Percentiles rank a stretch among this genome's conserved stretches.
These are phyloP conservation scores for Aphodius sticticus DNA, from an alignment of 2,888 invertebrate species.

Conservation along the genomic window DNA sequence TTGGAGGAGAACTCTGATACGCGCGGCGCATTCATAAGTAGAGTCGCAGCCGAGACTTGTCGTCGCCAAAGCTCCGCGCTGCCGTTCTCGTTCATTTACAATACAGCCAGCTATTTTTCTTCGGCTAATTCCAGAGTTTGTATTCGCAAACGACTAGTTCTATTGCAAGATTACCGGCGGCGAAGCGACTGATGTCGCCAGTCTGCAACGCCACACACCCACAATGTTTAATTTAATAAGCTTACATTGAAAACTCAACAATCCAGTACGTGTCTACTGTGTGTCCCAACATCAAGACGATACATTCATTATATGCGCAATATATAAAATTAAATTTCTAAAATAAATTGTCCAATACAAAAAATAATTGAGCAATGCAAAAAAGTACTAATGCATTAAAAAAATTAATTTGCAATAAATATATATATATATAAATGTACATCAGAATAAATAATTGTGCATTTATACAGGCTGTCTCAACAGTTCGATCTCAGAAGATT, in stretches of 20 bases:
- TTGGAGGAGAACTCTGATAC: constrained; percentile 51
- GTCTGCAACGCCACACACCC: constrained; percentile 12
- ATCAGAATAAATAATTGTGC: no score
- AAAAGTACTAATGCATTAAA: no score
- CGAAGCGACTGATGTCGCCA: constrained; percentile 51
- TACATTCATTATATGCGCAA: no score
- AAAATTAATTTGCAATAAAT: no score
- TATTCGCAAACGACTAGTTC: constrained; percentile 53
- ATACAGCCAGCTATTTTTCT: constrained; percentile 55
- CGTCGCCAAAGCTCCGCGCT: constrained; percentile 9
- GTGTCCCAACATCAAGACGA: no score
- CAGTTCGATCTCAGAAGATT: no score
- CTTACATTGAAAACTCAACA: neutral
- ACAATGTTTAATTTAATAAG: constrained; percentile 11
- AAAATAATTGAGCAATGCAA: no score
- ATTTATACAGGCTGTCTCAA: no score
- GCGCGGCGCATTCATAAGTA: constrained; percentile 53
- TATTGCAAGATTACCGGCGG: constrained; percentile 51
- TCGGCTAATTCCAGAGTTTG: constrained; percentile 56
- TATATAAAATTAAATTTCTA: no score
- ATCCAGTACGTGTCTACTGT: neutral
- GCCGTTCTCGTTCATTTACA: constrained; percentile 52
- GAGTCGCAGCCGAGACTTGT: constrained; percentile 36
- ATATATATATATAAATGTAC: no score
- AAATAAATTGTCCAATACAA: no score